Conservation (phyloP, 1,140 invertebrate genomes). For the Cyrtorhinus lividipennis region DNA sequence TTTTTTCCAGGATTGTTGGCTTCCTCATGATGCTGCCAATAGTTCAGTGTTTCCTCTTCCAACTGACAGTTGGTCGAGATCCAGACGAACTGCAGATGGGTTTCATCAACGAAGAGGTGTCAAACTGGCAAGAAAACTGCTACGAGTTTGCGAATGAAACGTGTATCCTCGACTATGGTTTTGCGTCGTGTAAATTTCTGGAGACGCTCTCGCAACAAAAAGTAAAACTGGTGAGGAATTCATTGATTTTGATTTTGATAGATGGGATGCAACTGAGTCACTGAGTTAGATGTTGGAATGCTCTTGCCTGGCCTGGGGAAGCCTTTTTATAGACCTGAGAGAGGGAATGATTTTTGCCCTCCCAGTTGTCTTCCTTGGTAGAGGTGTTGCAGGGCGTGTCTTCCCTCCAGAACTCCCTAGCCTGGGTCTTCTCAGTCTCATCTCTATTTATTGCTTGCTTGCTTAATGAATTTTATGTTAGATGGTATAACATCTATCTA, state of each 20-base stretch:
- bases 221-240: conserved; percentile 24
- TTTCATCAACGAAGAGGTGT: conserved; percentile 37
- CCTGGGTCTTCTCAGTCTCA: no score
- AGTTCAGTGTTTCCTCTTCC: conserved; percentile 46
- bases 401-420: no score
- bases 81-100: conserved; percentile 39
- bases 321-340: no score
- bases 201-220: conserved; percentile 42
- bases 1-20: conserved; percentile 35
- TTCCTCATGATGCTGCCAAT: conserved; percentile 46
- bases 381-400: no score
- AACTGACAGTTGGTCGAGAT: conserved; percentile 40
- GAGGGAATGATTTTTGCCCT: no score
- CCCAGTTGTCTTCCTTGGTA: no score
- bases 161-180: conserved; percentile 60
- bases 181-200: conserved; percentile 51
- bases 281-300: conserved; percentile 1
- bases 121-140: conserved; percentile 23
- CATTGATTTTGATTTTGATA: no score
- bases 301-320: no score
- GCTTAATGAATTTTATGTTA: no score
- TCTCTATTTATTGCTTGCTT: no score
- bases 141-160: conserved; percentile 31
- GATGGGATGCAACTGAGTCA: neutral
- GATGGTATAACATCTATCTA: no score